Conservation (phyloP, 2,888 invertebrate species). For the Ctena decussata region DNA sequence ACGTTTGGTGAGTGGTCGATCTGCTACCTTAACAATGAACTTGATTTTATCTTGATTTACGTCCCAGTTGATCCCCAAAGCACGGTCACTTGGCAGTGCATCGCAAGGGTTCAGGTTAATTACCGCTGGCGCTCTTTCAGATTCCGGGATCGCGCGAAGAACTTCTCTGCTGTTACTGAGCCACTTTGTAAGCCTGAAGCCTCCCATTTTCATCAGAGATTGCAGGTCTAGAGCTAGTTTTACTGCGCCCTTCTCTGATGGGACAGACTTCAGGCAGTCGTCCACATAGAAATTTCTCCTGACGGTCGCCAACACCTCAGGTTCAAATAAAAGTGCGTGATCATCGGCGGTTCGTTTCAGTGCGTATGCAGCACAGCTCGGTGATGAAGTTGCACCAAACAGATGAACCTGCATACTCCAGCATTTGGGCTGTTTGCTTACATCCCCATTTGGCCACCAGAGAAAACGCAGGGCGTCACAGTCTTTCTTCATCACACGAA, state of each 20-base stretch:
- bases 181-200: slow-evolving; percentile 41
- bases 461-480: slow-evolving; percentile 55
- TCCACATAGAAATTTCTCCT: slow-evolving; percentile 49
- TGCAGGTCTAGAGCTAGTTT: slow-evolving; percentile 28
- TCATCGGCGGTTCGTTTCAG: slow-evolving; percentile 29
- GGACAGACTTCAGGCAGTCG: slow-evolving; percentile 46
- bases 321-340: slow-evolving; percentile 3
- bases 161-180: slow-evolving; percentile 38
- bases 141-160: slow-evolving; percentile 28
- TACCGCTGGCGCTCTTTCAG: slow-evolving; percentile 17
- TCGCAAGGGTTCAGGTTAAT: slow-evolving; percentile 21
- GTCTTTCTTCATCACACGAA: slow-evolving; percentile 30
- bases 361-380: slow-evolving; percentile 32
- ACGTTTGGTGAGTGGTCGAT: slow-evolving; percentile 13
- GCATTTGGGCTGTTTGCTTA: slow-evolving; percentile 6
- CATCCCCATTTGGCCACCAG: slow-evolving; percentile 58
- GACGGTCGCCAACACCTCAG: slow-evolving; percentile 34
- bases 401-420: slow-evolving; percentile 40
- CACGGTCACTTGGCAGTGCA: slow-evolving; percentile 15
- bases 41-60: slow-evolving; percentile 5
- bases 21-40: slow-evolving; percentile 8
- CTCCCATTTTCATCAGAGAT: slow-evolving; percentile 21
- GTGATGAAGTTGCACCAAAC: slow-evolving; percentile 34
- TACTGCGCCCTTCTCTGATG: slow-evolving; percentile 8
- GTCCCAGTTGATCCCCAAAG: slow-evolving; percentile 26